phyloP scores from a whole-genome alignment of 2,113 vertebrate genomes.

The Zosterops pallidus region DNA sequence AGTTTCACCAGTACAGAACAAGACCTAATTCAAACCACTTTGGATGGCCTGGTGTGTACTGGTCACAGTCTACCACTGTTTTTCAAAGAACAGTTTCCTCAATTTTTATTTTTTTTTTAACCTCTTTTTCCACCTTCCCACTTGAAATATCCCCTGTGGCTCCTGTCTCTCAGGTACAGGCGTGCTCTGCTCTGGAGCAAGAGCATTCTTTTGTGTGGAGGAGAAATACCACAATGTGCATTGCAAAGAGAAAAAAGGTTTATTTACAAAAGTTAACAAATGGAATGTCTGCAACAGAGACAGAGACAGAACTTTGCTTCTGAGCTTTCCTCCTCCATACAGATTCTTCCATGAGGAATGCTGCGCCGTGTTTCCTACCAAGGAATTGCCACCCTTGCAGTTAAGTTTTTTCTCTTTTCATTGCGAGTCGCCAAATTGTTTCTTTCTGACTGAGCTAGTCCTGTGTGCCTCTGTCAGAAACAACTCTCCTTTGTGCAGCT shows the following conservation, averaged over 20 bases:
- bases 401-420: neutral
- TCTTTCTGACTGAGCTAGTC: neutral
- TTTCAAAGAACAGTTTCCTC: neutral
- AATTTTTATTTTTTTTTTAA: neutral
- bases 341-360: neutral
- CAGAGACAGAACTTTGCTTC: neutral
- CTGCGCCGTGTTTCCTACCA: neutral
- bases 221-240: neutral
- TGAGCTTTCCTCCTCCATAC: neutral
- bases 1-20: neutral
- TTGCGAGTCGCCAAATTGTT: neutral
- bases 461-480: neutral
- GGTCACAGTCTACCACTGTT: neutral
- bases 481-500: neutral
- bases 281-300: neutral
- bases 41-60: neutral
- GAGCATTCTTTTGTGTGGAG: neutral
- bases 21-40: neutral
- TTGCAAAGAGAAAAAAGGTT: neutral
- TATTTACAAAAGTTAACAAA: neutral
- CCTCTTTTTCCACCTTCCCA: neutral
- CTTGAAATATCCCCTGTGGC: neutral
- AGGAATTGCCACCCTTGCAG: fast-evolving
- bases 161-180: neutral
- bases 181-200: neutral